A percentile compares a stretch with the other conserved stretches of the same genome.
These are phyloP conservation scores for Cheilinus undulatus DNA, from an alignment of 2,113 vertebrate genomes.

Conservation along the genomic window DNA sequence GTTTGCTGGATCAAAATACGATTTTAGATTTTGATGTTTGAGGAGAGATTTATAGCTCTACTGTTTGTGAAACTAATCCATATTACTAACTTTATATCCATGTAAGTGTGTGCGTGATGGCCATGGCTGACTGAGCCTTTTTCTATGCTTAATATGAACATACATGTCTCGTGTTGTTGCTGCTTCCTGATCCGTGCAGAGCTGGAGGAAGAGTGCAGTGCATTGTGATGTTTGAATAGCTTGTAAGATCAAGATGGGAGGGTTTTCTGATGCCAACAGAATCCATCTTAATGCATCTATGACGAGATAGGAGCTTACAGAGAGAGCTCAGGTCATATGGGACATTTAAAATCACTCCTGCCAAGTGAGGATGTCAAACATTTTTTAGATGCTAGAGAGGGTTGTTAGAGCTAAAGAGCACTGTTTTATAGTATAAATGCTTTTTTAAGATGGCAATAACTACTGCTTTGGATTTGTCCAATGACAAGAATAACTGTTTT, in stretches of 20 bases:
- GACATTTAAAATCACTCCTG: not conserved
- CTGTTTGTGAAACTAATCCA: not conserved
- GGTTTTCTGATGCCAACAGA: not conserved
- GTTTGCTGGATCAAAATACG: not conserved
- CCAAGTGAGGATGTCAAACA: not conserved
- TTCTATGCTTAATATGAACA: conserved; percentile 6
- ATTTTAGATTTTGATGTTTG: not conserved
- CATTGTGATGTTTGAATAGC: not conserved
- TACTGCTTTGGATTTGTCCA: not conserved
- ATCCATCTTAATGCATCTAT: not conserved
- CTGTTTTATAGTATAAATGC: not conserved
- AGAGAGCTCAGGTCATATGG: not conserved
- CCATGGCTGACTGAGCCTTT: conserved; percentile 8
- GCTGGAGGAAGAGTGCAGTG: conserved; percentile 5
- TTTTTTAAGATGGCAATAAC: conserved; percentile 8
- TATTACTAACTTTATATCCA: not conserved
- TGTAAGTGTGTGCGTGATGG: not conserved
- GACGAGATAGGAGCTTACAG: not conserved
- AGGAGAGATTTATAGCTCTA: not conserved
- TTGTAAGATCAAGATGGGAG: not conserved
- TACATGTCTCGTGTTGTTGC: not conserved
- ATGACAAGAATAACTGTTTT: not conserved
- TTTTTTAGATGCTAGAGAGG: not conserved
- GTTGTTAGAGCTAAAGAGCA: not conserved
- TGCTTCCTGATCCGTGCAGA: conserved; percentile 28